Evolutionary conservation across 2,797 vertebrate genomes (phyloP), one percentile per base, ranked within the genome.

Genomic region (Sparidentex hasta): DNA sequence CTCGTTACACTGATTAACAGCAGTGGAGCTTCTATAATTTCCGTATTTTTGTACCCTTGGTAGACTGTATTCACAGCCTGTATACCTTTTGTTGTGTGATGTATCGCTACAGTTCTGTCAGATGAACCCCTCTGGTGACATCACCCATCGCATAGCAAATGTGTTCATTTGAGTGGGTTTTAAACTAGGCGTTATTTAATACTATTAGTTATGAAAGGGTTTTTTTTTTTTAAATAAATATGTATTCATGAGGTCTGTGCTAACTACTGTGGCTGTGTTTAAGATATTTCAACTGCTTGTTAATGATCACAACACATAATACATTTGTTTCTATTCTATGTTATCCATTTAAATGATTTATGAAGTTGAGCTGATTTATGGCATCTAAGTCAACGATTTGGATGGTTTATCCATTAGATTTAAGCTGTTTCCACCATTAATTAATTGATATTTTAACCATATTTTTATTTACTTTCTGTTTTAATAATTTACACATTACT

Each of bases 1-100:
- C 9, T 52, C 3, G 54, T 57, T 51, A 48, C 44, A 9, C 58
- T 65, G 70, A 56, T 23, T 41, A 56, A 71, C 46, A 33, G 17
- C 18, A 47, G 21, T 46, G 27, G 20, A 65, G 29, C 54, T 25
- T 52, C 4, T 48, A 20, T 27, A 16, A 76, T 52, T 56, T 61
- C 46, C 74, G 27, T 18, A 44, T 72, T 27, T 27, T 27, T 23
- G 41, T 23, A 21, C 20, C 43, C 43, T 33, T 7, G 41, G 8
- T 14, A 25, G 20, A 64, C 13, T 71, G 25, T 64, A 16, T 11
- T 18, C 38, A 8, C 8, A 38, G 33, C 14, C 33, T 38, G 33
- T 58, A 20, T 20, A 11, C 7, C 52, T 27, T 55, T 55, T 7
- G 23, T 27, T 55, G 7, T 27, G 38, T 9, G 48, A 41, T 23